A percentile compares a stretch with the other conserved stretches of the same genome.
phyloP scores from a whole-genome alignment of 2,888 invertebrate species.

The Leptarthrus brevirostris region DNA sequence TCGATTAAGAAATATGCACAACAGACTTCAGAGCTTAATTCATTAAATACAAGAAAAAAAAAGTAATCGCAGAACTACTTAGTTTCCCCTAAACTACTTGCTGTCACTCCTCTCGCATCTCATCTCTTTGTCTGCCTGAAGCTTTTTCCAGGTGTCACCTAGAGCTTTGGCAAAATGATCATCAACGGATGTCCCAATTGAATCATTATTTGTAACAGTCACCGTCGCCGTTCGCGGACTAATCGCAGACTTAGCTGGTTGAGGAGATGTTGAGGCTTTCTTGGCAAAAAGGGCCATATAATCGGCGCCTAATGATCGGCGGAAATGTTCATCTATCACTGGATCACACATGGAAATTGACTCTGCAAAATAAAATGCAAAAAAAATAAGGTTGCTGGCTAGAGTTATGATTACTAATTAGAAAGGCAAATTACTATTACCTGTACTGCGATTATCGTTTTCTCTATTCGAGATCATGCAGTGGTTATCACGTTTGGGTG shows the following conservation, averaged over 20 bases:
- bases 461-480: slow-evolving; percentile 58
- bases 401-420: not conserved
- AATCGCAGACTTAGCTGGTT: slow-evolving; percentile 54
- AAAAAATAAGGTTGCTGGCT: slow-evolving; percentile 18
- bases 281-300: slow-evolving; percentile 78
- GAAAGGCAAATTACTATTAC: slow-evolving; percentile 48
- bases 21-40: slow-evolving; percentile 38
- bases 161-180: slow-evolving; percentile 93
- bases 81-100: slow-evolving; percentile 25
- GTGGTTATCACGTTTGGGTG: slow-evolving; percentile 63
- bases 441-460: slow-evolving; percentile 62
- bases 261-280: slow-evolving; percentile 63
- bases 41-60: slow-evolving; percentile 43
- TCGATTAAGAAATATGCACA: slow-evolving; percentile 46
- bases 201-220: slow-evolving; percentile 61
- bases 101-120: not conserved
- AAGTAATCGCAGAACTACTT: not conserved
- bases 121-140: slow-evolving; percentile 71
- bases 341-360: slow-evolving; percentile 85
- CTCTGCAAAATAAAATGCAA: slow-evolving; percentile 69
- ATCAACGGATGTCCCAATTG: slow-evolving; percentile 78
- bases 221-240: slow-evolving; percentile 55
- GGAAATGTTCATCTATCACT: slow-evolving; percentile 95
- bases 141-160: slow-evolving; percentile 84
- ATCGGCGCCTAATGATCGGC: slow-evolving; percentile 88